Conservation (phyloP, 2,113 vertebrate species). For the Orycteropus afer region DNA sequence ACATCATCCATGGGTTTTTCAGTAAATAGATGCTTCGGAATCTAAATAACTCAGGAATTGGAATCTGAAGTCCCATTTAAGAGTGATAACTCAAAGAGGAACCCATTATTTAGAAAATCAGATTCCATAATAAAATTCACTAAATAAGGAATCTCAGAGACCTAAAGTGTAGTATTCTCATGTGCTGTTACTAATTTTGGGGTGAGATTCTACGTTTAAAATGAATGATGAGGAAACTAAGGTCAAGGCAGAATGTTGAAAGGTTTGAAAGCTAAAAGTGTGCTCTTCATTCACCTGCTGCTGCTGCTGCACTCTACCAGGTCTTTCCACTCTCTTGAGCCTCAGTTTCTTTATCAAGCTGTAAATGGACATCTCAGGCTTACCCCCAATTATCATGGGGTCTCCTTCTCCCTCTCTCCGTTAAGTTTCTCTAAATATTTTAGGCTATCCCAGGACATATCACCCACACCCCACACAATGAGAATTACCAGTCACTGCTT, state of each 20-base stretch:
- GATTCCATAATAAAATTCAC: neutral
- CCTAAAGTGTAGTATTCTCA: accelerated
- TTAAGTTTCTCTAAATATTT: neutral
- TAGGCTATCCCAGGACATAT: neutral
- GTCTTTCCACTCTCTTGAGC: neutral
- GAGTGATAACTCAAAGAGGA: neutral
- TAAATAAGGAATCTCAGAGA: neutral
- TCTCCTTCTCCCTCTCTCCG: neutral
- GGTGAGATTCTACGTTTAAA: neutral
- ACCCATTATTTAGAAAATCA: neutral
- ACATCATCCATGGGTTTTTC: neutral
- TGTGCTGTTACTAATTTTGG: neutral
- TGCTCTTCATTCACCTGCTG: neutral
- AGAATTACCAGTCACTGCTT: no score
- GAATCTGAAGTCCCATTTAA: neutral
- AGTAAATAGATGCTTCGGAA: neutral
- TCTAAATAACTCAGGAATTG: neutral
- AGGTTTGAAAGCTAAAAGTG: neutral
- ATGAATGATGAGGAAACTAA: neutral
- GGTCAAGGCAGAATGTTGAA: neutral
- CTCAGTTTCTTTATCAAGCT: neutral
- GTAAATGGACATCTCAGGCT: neutral
- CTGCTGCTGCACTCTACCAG: neutral
- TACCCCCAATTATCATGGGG: accelerated
- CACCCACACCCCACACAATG: neutral